Percentiles rank a stretch among this genome's conserved stretches.
These are phyloP conservation scores for Xestia sexstrigata DNA, from an alignment of 2,888 invertebrate species.

Conservation along the genomic window DNA sequence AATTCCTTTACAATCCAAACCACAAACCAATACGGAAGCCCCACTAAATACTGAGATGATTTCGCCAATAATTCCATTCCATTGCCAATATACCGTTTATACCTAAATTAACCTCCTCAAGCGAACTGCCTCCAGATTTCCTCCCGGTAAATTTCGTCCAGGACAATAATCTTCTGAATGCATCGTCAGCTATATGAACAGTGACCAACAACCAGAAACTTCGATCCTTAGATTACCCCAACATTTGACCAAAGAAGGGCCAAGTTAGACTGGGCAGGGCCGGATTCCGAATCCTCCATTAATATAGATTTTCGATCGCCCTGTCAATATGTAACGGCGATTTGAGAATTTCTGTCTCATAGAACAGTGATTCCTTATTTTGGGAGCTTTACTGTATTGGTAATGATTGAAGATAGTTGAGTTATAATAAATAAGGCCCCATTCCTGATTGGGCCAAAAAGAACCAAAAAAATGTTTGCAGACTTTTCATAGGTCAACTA, in stretches of 20 bases:
- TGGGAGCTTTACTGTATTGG: conserved; percentile 43
- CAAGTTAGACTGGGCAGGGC: conserved; percentile 65
- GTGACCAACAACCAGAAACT: conserved; percentile 63
- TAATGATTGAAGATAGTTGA: conserved; percentile 22
- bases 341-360: conserved; percentile 67
- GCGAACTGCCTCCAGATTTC: conserved; percentile 72
- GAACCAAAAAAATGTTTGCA: conserved; percentile 3
- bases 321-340: conserved; percentile 75
- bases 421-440: conserved; percentile 16
- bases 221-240: conserved; percentile 50
- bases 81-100: conserved; percentile 73
- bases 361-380: conserved; percentile 52
- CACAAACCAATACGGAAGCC: conserved; percentile 35
- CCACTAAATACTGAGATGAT: conserved; percentile 54
- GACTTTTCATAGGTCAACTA: background rate
- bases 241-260: conserved; percentile 46
- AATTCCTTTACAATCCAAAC: conserved; percentile 35
- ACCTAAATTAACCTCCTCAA: conserved; percentile 78
- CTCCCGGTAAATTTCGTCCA: conserved; percentile 76
- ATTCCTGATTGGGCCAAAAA: conserved; percentile 1
- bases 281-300: conserved; percentile 77
- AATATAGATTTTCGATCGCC: conserved; percentile 79
- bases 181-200: conserved; percentile 78
- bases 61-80: conserved; percentile 63
- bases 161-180: conserved; percentile 80